These are phyloP conservation scores for Axea sp. DNA, from an alignment of 2,888 invertebrate genomes.

Conservation along the genomic window DNA sequence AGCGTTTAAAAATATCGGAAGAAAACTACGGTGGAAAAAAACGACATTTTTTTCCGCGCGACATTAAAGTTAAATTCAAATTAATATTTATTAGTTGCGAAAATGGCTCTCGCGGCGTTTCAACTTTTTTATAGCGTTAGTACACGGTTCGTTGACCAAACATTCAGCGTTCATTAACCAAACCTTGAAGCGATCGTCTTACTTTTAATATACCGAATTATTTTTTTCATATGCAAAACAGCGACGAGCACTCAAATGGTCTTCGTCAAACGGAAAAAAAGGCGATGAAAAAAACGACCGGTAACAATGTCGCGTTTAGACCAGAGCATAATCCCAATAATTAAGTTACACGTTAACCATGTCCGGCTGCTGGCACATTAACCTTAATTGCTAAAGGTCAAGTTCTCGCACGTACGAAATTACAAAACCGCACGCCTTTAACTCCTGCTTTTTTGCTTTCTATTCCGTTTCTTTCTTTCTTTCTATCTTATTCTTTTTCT, in stretches of 20 bases:
- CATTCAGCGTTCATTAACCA: slow-evolving; percentile 53
- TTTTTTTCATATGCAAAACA: slow-evolving; percentile 43
- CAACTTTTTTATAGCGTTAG: slow-evolving; percentile 35
- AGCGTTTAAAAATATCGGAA: too few relatives aligned
- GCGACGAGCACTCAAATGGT: slow-evolving; percentile 18
- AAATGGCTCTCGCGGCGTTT: slow-evolving; percentile 39
- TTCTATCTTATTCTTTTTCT: not conserved
- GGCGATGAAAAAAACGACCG: slow-evolving; percentile 6
- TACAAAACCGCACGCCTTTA: slow-evolving; percentile 7
- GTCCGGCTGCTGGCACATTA: slow-evolving; percentile 52
- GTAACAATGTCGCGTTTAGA: slow-evolving; percentile 33
- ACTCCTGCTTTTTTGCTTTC: not conserved
- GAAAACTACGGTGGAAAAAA: too few relatives aligned
- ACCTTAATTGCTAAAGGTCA: slow-evolving; percentile 58
- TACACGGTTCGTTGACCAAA: slow-evolving; percentile 57
- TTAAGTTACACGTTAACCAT: slow-evolving; percentile 54
- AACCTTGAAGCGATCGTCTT: slow-evolving; percentile 48
- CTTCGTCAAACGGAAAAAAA: not conserved
- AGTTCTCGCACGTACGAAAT: slow-evolving; percentile 39
- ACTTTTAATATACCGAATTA: slow-evolving; percentile 42
- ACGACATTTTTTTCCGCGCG: slow-evolving; percentile 11
- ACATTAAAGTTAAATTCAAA: slow-evolving; percentile 40
- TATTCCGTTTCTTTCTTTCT: not conserved
- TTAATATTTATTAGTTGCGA: slow-evolving; percentile 54
- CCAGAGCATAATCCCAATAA: slow-evolving; percentile 21